phyloP scores from a whole-genome alignment of 2,113 vertebrate species.

The Pedionomus torquatus region DNA sequence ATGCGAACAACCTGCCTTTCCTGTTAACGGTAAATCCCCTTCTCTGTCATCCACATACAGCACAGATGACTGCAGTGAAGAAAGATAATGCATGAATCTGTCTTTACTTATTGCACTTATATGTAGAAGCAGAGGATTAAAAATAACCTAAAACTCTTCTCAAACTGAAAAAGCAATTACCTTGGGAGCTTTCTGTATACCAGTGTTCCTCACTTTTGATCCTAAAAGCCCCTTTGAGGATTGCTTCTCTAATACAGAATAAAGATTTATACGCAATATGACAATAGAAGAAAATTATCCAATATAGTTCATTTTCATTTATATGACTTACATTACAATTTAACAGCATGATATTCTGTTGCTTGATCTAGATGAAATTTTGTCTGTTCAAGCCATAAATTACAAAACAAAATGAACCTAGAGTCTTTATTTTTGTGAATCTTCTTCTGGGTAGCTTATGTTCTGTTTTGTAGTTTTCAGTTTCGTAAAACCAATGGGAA shows the following conservation, averaged over 20 bases:
- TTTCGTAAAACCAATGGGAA: constrained; percentile 68
- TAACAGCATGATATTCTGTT: not conserved
- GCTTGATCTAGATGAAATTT: not conserved
- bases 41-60: not conserved
- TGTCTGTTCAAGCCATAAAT: not conserved
- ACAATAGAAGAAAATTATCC: not conserved
- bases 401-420: not conserved
- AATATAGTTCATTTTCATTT: not conserved
- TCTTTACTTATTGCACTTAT: not conserved
- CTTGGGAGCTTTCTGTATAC: not conserved
- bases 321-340: not conserved
- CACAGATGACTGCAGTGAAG: constrained; percentile 20
- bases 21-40: not conserved
- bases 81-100: constrained; percentile 12
- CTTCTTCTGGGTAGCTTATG: constrained; percentile 40
- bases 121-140: constrained; percentile 15
- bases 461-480: constrained; percentile 51
- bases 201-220: not conserved
- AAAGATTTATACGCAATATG: not conserved
- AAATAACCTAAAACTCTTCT: constrained; percentile 30
- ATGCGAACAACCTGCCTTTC: not conserved
- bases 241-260: not conserved
- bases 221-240: not conserved
- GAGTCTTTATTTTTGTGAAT: constrained; percentile 44
- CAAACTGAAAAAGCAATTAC: not conserved